A percentile compares a stretch with the other conserved stretches of the same genome.
phyloP scores from a whole-genome alignment of 2,113 vertebrate species.

The Neopipo cinnamomea region DNA sequence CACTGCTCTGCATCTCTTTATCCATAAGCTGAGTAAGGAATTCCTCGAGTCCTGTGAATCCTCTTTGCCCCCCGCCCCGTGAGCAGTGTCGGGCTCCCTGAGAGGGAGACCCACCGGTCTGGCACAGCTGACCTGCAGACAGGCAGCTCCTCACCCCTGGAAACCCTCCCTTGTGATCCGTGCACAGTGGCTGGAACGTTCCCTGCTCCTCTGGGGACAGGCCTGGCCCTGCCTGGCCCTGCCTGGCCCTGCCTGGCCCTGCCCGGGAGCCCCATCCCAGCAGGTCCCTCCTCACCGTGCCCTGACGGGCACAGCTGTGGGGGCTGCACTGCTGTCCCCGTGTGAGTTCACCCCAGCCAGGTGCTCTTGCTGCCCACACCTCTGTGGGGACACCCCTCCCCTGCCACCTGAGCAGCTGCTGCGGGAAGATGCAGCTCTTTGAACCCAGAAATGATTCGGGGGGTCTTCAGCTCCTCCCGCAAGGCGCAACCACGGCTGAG shows the following conservation, averaged over 20 bases:
- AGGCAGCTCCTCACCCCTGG: neutral
- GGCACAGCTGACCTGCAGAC: neutral
- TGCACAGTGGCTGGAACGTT: neutral
- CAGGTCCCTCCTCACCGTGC: neutral
- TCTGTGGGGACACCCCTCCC: too few relatives aligned
- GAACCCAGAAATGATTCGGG: fast-evolving
- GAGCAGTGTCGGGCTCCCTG: neutral
- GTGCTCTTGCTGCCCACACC: neutral
- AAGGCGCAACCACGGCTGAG: neutral
- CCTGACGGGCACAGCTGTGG: neutral
- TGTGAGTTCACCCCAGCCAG: neutral
- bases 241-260: neutral
- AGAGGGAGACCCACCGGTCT: neutral
- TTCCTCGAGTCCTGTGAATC: neutral
- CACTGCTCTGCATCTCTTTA: neutral
- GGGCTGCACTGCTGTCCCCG: neutral
- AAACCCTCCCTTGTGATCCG: neutral
- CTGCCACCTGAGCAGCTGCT: neutral
- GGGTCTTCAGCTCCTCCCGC: fast-evolving
- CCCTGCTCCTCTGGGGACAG: neutral
- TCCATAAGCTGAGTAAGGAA: neutral
- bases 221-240: neutral
- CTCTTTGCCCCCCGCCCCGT: neutral
- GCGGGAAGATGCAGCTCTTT: neutral
- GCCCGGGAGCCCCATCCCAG: neutral